Evolutionary conservation across 2,113 vertebrate species (phyloP), one percentile per base, ranked within the genome.

Genomic region (Zosterops hypoxanthus): DNA sequence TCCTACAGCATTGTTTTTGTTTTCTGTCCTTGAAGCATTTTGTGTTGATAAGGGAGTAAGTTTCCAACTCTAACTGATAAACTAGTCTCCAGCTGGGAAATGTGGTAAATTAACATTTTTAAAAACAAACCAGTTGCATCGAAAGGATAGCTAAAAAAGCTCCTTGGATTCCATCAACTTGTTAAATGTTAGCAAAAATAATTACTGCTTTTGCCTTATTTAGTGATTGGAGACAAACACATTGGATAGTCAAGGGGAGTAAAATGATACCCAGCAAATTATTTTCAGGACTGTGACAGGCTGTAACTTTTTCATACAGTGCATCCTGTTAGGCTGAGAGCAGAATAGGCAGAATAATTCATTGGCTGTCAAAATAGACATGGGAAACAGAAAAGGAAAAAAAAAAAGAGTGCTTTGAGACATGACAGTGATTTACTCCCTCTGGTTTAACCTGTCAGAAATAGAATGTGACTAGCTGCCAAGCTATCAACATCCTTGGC

Each of bases 371-470:
- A 95, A 94, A 92, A 85, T 3, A 94, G 61, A 86, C 33, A 69
- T 42, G 64, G 75, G 79, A 95, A 87, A 70, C 42, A 80, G 65
- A 69, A 92, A 89, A 72, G 21, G 6, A 20, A 28, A 0, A 8
- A 19, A 8, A 19, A 76, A 80, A 42, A 55, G 33, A 20, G 14
- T 56, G 21, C 25, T 82, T 89, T 52, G 65, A 88, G 72, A 61
- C 8, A 8, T 84, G 81, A 89, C 93, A 92, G 66, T 95, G 86
- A 86, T 95, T 92, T 95, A 95, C 63, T 85, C 81, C 39, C 28
- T 85, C 47, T 60, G 55, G 66, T 90, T 94, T 76, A 89, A 85
- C 46, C 66, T 92, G 55, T 92, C 84, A 91, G 84, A 94, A 95
- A 76, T 80, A 73, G 90, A 90, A 89, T 79, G 72, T 95, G 73